phyloP scores from a whole-genome alignment of 2,113 vertebrate genomes.

The Mirounga angustirostris region DNA sequence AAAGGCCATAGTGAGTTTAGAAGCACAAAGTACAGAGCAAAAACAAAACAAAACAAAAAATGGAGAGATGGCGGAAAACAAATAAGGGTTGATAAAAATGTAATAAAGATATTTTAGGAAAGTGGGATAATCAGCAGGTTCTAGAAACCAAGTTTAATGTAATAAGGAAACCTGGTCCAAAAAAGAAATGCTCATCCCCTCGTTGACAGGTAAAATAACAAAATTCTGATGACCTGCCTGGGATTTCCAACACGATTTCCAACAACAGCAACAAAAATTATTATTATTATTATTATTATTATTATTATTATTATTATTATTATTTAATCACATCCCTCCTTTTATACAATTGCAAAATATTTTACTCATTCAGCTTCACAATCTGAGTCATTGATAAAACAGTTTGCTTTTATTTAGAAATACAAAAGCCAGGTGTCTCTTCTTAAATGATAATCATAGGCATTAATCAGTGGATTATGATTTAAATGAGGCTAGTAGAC shows the following conservation, averaged over 20 bases:
- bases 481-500: not conserved
- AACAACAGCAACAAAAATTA: not conserved
- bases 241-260: not conserved
- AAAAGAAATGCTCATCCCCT: not conserved
- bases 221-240: not conserved
- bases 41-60: not conserved
- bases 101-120: not conserved
- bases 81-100: not conserved
- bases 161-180: not conserved
- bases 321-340: not conserved
- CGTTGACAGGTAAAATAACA: not conserved
- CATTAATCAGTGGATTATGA: not conserved
- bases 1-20: not conserved
- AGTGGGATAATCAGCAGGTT: not conserved
- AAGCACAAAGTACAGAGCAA: not conserved
- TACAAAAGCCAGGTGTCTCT: not conserved
- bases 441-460: not conserved
- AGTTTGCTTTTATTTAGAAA: slow-evolving; percentile 26
- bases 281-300: not conserved
- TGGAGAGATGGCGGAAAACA: not conserved
- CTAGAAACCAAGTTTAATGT: not conserved
- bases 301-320: not conserved
- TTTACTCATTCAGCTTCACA: not conserved
- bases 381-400: not conserved
- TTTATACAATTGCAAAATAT: not conserved